A percentile compares a stretch with the other conserved stretches of the same genome.
Conservation (phyloP, 2,888 invertebrate genomes). For the Cataglyphis rosenhaueri region DNA sequence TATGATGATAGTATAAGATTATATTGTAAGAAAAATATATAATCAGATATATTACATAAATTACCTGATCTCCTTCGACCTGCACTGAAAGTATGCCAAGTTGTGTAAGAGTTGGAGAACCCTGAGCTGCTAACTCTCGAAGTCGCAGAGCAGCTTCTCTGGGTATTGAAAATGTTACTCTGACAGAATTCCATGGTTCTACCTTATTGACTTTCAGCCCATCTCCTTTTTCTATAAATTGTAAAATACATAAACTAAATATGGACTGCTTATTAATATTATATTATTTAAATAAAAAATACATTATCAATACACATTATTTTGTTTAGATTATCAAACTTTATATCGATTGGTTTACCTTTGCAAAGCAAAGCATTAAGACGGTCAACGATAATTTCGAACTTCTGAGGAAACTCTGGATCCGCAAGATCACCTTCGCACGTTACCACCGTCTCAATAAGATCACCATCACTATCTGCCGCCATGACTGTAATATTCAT, state of each 20-base stretch:
- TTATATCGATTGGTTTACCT: conserved; percentile 85
- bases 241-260: not conserved
- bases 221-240: conserved; percentile 85
- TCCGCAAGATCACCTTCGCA: conserved; percentile 96
- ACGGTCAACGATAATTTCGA: conserved; percentile 92
- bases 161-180: conserved; percentile 98
- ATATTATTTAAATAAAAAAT: conserved; percentile 9
- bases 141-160: conserved; percentile 97
- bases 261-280: not conserved
- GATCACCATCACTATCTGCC: conserved; percentile 93
- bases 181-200: conserved; percentile 99
- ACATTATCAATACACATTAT: conserved; percentile 25
- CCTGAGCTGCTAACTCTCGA: conserved; percentile 96
- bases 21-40: not conserved
- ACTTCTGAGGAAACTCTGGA: conserved; percentile 93
- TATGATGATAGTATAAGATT: not conserved
- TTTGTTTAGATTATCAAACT: not conserved
- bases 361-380: conserved; percentile 92
- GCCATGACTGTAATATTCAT: conserved; percentile 88
- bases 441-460: conserved; percentile 93
- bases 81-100: conserved; percentile 98
- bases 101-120: conserved; percentile 94
- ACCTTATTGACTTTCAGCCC: conserved; percentile 91
- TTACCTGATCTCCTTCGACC: conserved; percentile 95
- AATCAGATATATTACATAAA: conserved; percentile 24